A percentile compares a stretch with the other conserved stretches of the same genome.
Conservation (phyloP, 2,797 vertebrate genomes). For the Chrosomus eos region DNA sequence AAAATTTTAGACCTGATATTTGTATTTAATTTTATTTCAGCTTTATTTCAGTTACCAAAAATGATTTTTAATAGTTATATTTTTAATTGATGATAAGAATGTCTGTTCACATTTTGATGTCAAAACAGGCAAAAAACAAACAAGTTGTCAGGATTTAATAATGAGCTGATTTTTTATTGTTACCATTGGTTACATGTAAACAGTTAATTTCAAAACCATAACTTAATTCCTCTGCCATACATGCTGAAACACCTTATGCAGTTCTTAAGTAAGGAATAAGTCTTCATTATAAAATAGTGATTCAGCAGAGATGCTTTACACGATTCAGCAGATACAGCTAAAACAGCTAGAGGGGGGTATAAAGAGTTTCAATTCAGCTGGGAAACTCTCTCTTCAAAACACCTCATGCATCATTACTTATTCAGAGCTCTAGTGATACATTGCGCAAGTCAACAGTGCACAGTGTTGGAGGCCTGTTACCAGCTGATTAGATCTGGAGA, state of each 20-base stretch:
- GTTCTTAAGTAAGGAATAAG: conserved; percentile 18
- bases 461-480: conserved; percentile 15
- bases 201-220: background rate
- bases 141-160: background rate
- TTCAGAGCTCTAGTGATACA: conserved; percentile 47
- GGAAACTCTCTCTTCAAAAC: conserved; percentile 43
- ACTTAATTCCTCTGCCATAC: background rate
- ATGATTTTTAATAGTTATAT: too few relatives aligned
- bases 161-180: background rate
- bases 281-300: conserved; percentile 39
- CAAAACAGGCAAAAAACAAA: too few relatives aligned
- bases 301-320: conserved; percentile 39
- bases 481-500: conserved; percentile 38
- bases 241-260: background rate
- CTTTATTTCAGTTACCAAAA: too few relatives aligned
- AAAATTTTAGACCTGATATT: too few relatives aligned
- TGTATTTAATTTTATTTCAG: too few relatives aligned
- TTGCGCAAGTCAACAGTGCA: conserved; percentile 48
- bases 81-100: too few relatives aligned
- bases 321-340: conserved; percentile 50
- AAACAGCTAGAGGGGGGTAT: conserved; percentile 46
- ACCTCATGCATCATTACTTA: conserved; percentile 54
- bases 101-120: too few relatives aligned
- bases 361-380: conserved; percentile 46
- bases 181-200: background rate